Evolutionary conservation across 2,113 vertebrate genomes (phyloP).

Genomic region (Cephalopterus ornatus): DNA sequence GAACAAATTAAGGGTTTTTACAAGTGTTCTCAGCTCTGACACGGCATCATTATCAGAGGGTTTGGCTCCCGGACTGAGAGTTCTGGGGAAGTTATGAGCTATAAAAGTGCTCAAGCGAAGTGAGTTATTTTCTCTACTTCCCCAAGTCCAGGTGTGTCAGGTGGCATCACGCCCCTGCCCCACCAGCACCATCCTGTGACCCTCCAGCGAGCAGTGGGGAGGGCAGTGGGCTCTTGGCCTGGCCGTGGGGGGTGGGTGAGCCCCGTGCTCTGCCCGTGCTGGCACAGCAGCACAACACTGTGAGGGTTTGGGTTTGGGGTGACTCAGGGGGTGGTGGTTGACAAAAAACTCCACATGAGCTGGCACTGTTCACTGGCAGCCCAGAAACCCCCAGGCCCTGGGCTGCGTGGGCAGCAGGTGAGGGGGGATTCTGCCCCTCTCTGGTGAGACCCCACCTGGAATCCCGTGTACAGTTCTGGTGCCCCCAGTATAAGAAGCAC

Average conservation of each 20-base stretch:
- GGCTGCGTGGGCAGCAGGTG: not conserved
- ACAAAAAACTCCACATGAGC: not conserved
- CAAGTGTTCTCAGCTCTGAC: not conserved
- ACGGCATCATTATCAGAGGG: not conserved
- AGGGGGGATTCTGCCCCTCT: not conserved
- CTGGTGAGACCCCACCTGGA: not conserved
- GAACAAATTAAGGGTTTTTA: not conserved
- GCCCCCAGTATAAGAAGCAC: not conserved
- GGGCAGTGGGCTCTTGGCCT: not conserved
- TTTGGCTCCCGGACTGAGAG: not conserved
- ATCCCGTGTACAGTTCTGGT: not conserved
- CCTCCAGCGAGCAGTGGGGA: accelerated
- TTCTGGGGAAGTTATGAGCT: not conserved
- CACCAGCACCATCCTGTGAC: accelerated
- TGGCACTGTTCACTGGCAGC: not conserved
- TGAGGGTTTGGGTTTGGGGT: not conserved
- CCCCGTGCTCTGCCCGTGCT: accelerated
- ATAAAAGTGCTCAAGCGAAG: not conserved
- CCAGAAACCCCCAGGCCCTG: not conserved
- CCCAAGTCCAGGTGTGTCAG: not conserved
- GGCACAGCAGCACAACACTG: not conserved
- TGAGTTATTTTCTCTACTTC: not conserved
- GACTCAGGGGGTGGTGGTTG: not conserved
- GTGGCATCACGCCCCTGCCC: not conserved
- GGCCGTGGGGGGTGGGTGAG: accelerated